Evolutionary conservation across 2,113 vertebrate species (phyloP).

Genomic region (Caracal caracal): DNA sequence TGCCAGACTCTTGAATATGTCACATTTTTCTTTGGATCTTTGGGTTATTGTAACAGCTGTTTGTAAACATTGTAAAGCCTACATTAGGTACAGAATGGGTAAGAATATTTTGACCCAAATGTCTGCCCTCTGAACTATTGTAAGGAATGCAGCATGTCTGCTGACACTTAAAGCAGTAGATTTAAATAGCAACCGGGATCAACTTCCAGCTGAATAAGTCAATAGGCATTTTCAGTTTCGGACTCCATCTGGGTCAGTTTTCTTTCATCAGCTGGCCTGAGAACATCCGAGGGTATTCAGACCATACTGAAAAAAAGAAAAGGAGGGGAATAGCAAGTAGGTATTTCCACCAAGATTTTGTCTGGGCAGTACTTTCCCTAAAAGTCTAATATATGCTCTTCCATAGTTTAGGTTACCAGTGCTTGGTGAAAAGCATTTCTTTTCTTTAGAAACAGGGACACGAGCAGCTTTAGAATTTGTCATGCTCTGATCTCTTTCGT

Average conservation of each 20-base stretch:
- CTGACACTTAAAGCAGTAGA: conserved; percentile 76
- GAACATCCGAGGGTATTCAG: conserved; percentile 69
- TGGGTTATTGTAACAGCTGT: conserved; percentile 84
- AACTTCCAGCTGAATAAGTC: conserved; percentile 77
- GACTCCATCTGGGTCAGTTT: conserved; percentile 71
- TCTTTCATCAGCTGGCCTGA: conserved; percentile 82
- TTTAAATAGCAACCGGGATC: conserved; percentile 85
- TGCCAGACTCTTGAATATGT: conserved; percentile 83
- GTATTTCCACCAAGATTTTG: conserved; percentile 52
- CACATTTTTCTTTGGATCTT: conserved; percentile 82
- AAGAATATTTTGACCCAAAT: conserved; percentile 52
- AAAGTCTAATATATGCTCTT: not conserved
- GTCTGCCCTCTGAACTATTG: conserved; percentile 74
- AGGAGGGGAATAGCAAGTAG: not conserved
- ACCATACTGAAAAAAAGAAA: not conserved
- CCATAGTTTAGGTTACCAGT: conserved; percentile 33
- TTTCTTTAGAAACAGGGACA: conserved; percentile 67
- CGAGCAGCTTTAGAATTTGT: conserved; percentile 68
- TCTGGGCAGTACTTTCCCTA: conserved; percentile 51
- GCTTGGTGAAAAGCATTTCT: conserved; percentile 15
- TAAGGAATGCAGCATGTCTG: conserved; percentile 77
- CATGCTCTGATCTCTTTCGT: conserved; percentile 68
- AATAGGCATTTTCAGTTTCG: conserved; percentile 76
- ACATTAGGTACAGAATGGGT: conserved; percentile 56
- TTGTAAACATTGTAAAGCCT: conserved; percentile 85